Conservation (phyloP, 2,888 invertebrate genomes). For the Carcina quercana region DNA sequence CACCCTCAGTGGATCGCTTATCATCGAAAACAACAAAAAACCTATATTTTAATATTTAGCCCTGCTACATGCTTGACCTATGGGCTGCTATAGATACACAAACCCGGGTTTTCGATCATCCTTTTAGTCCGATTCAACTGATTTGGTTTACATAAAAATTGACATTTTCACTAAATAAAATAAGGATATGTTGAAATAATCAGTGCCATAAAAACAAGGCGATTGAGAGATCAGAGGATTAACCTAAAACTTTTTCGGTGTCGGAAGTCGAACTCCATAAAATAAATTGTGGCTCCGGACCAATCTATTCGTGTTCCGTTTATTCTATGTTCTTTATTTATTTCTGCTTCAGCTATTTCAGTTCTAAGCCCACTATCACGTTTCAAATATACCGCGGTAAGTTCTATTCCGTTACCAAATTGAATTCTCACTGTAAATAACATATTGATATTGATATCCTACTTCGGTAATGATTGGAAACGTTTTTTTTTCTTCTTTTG, state of each 20-base stretch:
- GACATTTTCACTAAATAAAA: no score
- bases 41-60: no score
- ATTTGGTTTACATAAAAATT: no score
- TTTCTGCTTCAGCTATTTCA: constrained; percentile 21
- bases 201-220: background rate
- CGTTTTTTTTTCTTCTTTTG: background rate
- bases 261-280: constrained; percentile 6
- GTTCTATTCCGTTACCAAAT: constrained; percentile 17
- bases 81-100: no score
- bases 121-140: no score
- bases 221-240: no score
- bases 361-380: constrained; percentile 15
- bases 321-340: constrained; percentile 9
- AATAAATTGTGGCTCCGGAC: constrained; percentile 5
- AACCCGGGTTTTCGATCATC: no score
- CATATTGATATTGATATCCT: constrained; percentile 1
- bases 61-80: no score
- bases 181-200: no score
- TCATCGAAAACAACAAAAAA: no score
- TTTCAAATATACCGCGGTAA: constrained; percentile 19
- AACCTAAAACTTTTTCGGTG: constrained; percentile 1
- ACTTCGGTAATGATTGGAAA: no score
- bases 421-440: background rate
- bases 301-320: constrained; percentile 6
- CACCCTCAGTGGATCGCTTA: no score